These are phyloP conservation scores for Tetanocera ferruginea DNA, from an alignment of 2,888 invertebrate species.

Conservation along the genomic window DNA sequence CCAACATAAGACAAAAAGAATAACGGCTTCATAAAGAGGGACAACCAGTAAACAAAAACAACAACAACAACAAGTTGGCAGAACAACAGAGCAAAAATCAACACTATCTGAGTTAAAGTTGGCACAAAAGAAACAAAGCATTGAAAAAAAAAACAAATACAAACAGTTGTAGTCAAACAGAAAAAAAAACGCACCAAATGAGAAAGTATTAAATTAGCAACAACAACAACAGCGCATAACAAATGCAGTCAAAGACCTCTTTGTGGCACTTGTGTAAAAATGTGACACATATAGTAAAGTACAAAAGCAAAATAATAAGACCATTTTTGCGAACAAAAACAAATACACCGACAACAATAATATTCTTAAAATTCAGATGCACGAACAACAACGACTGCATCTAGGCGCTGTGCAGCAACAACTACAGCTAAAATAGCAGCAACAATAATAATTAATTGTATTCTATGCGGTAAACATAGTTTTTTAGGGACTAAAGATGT, in stretches of 20 bases:
- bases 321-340: background rate
- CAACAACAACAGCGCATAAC: background rate
- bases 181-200: background rate
- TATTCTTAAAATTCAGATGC: background rate
- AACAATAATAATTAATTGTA: background rate
- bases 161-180: background rate
- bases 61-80: conserved; percentile 3
- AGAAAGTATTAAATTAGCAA: background rate
- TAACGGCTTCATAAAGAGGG: conserved; percentile 5
- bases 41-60: background rate
- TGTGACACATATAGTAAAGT: background rate
- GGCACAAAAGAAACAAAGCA: conserved; percentile 17
- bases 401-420: background rate
- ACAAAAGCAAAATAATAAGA: background rate
- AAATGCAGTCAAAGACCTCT: conserved; percentile 31
- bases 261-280: conserved; percentile 9
- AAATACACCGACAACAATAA: background rate
- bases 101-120: background rate
- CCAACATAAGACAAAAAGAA: conserved; percentile 18
- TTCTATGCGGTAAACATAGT: no score
- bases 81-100: conserved; percentile 24
- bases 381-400: background rate
- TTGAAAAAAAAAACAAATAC: background rate
- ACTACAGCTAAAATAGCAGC: background rate
- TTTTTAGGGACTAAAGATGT: no score